These are phyloP conservation scores for Drosophila bunnanda DNA, from an alignment of 2,888 invertebrate genomes.

Conservation along the genomic window DNA sequence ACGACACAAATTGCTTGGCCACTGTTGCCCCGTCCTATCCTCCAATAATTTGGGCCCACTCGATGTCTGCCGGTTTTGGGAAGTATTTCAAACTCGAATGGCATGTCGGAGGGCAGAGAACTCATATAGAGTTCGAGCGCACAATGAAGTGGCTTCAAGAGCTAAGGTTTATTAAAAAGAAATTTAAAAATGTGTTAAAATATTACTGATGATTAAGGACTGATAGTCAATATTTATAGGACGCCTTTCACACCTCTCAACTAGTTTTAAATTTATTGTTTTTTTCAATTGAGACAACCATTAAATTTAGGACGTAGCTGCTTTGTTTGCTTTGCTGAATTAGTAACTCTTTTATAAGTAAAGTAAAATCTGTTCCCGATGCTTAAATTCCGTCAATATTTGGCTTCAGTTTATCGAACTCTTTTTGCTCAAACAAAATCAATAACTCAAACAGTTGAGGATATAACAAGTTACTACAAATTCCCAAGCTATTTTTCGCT, in stretches of 20 bases:
- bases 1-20: slow-evolving; percentile 50
- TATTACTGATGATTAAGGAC: no score
- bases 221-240: not conserved
- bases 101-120: slow-evolving; percentile 12
- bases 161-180: not conserved
- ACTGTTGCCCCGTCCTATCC: not conserved
- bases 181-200: not conserved
- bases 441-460: slow-evolving; percentile 7
- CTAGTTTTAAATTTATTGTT: not conserved
- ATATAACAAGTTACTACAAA: slow-evolving; percentile 8
- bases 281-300: not conserved
- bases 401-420: slow-evolving; percentile 4
- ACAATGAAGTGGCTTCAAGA: not conserved
- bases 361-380: not conserved
- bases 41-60: slow-evolving; percentile 17
- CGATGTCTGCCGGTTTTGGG: slow-evolving; percentile 6
- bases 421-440: slow-evolving; percentile 4
- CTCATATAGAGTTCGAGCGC: no score
- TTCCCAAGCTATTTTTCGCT: not conserved
- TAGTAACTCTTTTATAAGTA: not conserved
- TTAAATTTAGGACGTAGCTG: not conserved
- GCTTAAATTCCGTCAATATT: not conserved
- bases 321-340: not conserved
- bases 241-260: not conserved
- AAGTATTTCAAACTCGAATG: slow-evolving; percentile 34